Conservation (phyloP, 2,797 vertebrate species). For the Ataeniobius toweri region DNA sequence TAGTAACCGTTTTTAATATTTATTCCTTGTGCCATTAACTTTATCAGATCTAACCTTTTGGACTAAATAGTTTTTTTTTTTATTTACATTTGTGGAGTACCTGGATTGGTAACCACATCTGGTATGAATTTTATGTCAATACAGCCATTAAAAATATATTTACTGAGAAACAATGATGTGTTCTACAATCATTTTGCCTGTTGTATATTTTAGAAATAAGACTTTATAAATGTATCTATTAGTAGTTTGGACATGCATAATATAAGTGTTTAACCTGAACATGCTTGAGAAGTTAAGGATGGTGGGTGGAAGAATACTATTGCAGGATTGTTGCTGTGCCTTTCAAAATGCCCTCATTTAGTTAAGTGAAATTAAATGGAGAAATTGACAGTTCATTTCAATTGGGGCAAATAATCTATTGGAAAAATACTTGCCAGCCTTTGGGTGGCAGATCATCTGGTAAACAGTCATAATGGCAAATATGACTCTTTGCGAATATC, state of each 20-base stretch:
- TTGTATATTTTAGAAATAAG: background rate
- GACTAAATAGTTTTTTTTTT: background rate
- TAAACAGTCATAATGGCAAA: background rate
- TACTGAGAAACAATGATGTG: background rate
- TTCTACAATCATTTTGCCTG: background rate
- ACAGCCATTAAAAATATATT: background rate
- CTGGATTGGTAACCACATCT: background rate
- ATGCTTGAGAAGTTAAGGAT: background rate
- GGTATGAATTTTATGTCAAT: background rate
- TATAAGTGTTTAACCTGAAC: background rate
- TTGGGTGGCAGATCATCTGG: constrained; percentile 1
- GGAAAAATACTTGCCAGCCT: background rate
- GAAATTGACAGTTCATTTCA: background rate
- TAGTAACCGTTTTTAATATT: background rate
- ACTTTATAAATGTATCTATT: background rate
- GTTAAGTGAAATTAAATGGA: background rate
- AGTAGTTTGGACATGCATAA: background rate
- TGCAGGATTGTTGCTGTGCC: background rate
- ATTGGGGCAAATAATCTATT: background rate
- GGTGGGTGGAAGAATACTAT: background rate
- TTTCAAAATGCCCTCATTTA: background rate
- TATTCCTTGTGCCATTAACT: background rate
- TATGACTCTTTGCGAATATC: background rate
- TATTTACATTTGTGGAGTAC: background rate
- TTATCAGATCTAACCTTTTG: background rate